A percentile compares a stretch with the other conserved stretches of the same genome.
Evolutionary conservation across 1,140 invertebrate species (phyloP).

Genomic region (Bombus confusus): DNA sequence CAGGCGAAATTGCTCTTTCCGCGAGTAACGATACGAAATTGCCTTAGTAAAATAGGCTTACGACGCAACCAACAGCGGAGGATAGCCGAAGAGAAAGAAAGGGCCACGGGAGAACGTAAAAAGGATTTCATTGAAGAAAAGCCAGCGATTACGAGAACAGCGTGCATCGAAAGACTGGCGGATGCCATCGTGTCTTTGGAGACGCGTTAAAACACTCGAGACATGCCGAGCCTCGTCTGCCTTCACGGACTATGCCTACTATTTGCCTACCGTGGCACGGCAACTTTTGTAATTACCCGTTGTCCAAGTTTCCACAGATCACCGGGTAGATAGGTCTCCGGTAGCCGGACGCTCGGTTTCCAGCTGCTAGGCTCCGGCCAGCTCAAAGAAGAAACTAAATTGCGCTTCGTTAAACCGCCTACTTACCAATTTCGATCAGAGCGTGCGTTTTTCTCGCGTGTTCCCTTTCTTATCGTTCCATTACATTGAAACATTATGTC

Average conservation of each 20-base stretch:
- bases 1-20: not conserved
- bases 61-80: not conserved
- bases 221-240: not conserved
- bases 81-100: not conserved
- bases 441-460: slow-evolving; percentile 15
- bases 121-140: not conserved
- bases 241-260: not conserved
- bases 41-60: not conserved
- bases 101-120: not conserved
- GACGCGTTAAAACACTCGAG: slow-evolving; percentile 7
- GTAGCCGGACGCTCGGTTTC: slow-evolving; percentile 16
- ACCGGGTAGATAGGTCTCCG: slow-evolving; percentile 14
- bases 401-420: slow-evolving; percentile 42
- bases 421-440: slow-evolving; percentile 43
- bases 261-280: not conserved
- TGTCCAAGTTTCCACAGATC: slow-evolving; percentile 33
- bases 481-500: slow-evolving; percentile 43
- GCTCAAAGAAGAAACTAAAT: slow-evolving; percentile 36
- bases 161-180: not conserved
- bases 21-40: slow-evolving; percentile 9
- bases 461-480: slow-evolving; percentile 30
- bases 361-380: slow-evolving; percentile 14
- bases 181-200: not conserved
- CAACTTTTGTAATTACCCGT: slow-evolving; percentile 11
- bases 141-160: not conserved